Evolutionary conservation across 2,113 vertebrate species (phyloP), one percentile per base, ranked within the genome.

Genomic region (Peromyscus californicus): DNA sequence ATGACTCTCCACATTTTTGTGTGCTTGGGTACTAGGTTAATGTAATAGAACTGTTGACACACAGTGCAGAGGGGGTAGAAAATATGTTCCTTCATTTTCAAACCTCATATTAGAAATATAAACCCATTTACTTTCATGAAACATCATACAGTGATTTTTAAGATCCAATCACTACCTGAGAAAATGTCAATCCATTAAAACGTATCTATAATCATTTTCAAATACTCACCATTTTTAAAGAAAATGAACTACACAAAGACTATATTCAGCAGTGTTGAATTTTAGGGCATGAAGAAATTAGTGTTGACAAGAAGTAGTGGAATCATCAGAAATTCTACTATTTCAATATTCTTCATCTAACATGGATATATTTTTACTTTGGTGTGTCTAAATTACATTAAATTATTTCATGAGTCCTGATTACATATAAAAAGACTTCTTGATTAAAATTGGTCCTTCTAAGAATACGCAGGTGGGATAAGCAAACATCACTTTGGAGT

Each of bases 71-170:
- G 36, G 84, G 96, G 96, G 51, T 86, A 48, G 51, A 94, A 51
- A 15, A 22, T 76, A 54, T 89, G 89, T 97, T 96, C 67, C 59
- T 96, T 98, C 22, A 80, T 97, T 98, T 98, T 96, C 21, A 74
- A 92, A 59, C 88, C 59, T 76, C 80, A 15, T 70, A 92, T 31
- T 48, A 95, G 89, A 97, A n/a, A 36, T 93, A 48, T 63, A 98
- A 97, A 97, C 94, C 94, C 51, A 94, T 69, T 76, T 61, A 24
- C 69, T 95, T 89, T 93, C 91, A 96, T 69, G 90, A 95, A 17
- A 92, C 54, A 74, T 63, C 19, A 82, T 8, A 72, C 3, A 93
- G 69, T 19, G 80, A 21, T 90, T 98, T 98, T 95, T 89, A 83
- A 96, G 96, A 94, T 95, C 72, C 54, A 93, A 92, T 96, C 84